Evolutionary conservation across 2,797 vertebrate genomes (phyloP), one percentile per base, ranked within the genome.

Genomic region (Peromyscus melanophrys): DNA sequence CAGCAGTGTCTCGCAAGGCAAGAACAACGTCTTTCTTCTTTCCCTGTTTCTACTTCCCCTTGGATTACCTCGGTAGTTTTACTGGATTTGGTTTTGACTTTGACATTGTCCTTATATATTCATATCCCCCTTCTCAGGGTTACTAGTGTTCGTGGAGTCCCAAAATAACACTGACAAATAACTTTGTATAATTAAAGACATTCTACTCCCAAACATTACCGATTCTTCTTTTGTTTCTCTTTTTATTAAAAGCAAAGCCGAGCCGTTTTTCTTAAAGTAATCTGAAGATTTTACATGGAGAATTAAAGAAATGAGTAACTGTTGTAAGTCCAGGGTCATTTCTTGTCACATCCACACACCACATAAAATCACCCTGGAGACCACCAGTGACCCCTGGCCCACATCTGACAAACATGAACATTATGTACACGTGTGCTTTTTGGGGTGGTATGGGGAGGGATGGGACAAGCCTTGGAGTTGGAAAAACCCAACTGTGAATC

Each of bases 281-380:
- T 61, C 11, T 85, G n/a, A 92, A 96, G 49, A 89, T 88, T 85
- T 92, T 86, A 90, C 78, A 89, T 4, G n/a, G 31, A 78, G 67
- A 69, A 92, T 82, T 93, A 55, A 55, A 55, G 86, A 92, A 95
- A 96, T 65, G 43, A 81, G 17, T 76, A 82, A 87, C 31, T 78
- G n/a, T 23, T 23, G 21, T 86, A 59, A 34, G 34, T 69, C 82
- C 52, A 89, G 6, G 67, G 52, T 81, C 80, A 67, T 55, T 92
- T 95, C 82, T 76, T 83, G 76, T 77, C 55, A 88, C 0, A 19
- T 49, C 17, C 88, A 95, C 11, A 92, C 4, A 65, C 43, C 37
- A 75, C 16, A 40, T 92, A 81, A 92, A 89, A 71, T 67, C 67
- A 85, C 29, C 6, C 17, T 82, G 77, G 21, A 93, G 61, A 77